Evolutionary conservation across 2,888 invertebrate genomes (phyloP).

Genomic region (Tetramorium bicarinatum): DNA sequence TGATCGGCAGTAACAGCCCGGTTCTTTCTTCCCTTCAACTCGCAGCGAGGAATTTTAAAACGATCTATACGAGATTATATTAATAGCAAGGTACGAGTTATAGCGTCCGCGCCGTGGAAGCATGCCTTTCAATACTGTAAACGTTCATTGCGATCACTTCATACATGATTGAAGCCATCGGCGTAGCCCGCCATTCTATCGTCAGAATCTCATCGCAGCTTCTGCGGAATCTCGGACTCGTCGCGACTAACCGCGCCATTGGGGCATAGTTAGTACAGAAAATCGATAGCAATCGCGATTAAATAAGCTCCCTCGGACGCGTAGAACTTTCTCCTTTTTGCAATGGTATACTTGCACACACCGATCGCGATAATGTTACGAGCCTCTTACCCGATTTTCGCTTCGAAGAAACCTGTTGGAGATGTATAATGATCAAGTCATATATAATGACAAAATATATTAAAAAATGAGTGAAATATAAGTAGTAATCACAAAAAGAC

Average conservation of each 20-base stretch:
- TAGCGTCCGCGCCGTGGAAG: slow-evolving; percentile 45
- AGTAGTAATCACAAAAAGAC: neutral
- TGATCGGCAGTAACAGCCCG: slow-evolving; percentile 35
- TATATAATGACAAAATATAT: slow-evolving; percentile 23
- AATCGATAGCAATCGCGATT: slow-evolving; percentile 76
- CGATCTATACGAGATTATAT: slow-evolving; percentile 60
- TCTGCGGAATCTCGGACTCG: neutral
- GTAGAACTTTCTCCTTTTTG: slow-evolving; percentile 30
- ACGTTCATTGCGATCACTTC: slow-evolving; percentile 69
- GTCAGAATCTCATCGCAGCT: slow-evolving; percentile 28
- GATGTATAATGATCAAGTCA: slow-evolving; percentile 10
- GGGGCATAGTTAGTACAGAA: slow-evolving; percentile 63
- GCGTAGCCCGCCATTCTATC: slow-evolving; percentile 54
- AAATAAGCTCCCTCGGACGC: slow-evolving; percentile 64
- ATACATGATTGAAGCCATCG: slow-evolving; percentile 68
- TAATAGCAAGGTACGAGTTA: slow-evolving; percentile 66
- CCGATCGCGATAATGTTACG: slow-evolving; percentile 28
- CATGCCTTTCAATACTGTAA: slow-evolving; percentile 66
- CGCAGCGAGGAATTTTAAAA: slow-evolving; percentile 64
- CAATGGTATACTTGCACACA: neutral
- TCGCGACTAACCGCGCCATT: slow-evolving; percentile 53
- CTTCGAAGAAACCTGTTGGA: slow-evolving; percentile 9
- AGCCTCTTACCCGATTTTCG: slow-evolving; percentile 31
- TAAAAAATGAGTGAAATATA: neutral
- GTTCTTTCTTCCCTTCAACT: slow-evolving; percentile 33